Evolutionary conservation across 2,797 vertebrate genomes (phyloP).

Genomic region (Cetoscarus ocellatus): DNA sequence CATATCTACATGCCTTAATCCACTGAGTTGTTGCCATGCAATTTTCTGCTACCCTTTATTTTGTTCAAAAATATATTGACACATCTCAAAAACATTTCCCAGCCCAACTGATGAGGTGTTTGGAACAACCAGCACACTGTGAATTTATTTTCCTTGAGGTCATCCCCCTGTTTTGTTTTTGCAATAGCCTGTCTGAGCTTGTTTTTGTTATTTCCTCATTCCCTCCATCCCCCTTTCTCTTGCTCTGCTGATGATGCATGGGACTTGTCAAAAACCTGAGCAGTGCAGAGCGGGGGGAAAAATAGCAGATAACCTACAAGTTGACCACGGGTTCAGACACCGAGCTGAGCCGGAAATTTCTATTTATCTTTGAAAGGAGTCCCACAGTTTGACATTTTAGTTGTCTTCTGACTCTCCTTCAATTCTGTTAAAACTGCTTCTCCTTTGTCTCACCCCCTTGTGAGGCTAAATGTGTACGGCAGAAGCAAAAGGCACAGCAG

Average conservation of each 20-base stretch:
- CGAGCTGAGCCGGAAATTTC: constrained; percentile 27
- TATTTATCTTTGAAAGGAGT: constrained; percentile 19
- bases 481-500: constrained; percentile 41
- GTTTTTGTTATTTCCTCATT: constrained; percentile 50
- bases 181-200: constrained; percentile 38
- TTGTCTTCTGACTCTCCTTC: constrained; percentile 35
- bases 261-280: constrained; percentile 64
- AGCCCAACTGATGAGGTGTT: constrained; percentile 12
- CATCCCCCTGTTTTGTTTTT: constrained; percentile 27
- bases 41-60: too few relatives aligned
- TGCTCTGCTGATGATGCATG: constrained; percentile 60
- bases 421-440: constrained; percentile 30
- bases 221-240: constrained; percentile 16
- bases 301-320: constrained; percentile 30
- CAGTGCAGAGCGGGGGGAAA: constrained; percentile 25
- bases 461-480: constrained; percentile 57
- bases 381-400: constrained; percentile 56
- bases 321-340: constrained; percentile 46
- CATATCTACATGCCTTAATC: too few relatives aligned
- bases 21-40: too few relatives aligned
- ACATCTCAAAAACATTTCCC: too few relatives aligned
- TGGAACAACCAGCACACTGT: constrained; percentile 24
- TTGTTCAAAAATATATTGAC: too few relatives aligned
- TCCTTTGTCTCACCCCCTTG: constrained; percentile 23
- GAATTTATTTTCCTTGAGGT: constrained; percentile 58